phyloP scores from a whole-genome alignment of 2,888 invertebrate species.

The Resseliella maxima region DNA sequence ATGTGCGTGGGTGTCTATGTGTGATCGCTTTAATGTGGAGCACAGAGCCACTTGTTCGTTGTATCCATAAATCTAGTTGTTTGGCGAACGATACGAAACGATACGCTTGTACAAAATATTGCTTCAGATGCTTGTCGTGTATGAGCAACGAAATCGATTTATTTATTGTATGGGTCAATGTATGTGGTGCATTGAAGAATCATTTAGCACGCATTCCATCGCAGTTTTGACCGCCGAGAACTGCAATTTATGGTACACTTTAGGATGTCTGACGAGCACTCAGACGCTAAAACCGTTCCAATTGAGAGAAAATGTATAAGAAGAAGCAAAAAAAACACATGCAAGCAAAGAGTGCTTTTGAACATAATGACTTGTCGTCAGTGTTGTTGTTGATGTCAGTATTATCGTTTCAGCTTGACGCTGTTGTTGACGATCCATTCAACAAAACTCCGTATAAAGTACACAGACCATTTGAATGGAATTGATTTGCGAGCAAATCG shows the following conservation, averaged over 20 bases:
- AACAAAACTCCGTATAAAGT: background rate
- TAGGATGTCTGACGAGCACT: conserved; percentile 26
- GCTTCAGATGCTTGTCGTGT: background rate
- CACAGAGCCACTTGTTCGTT: background rate
- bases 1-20: background rate
- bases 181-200: conserved; percentile 49
- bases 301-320: background rate
- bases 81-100: background rate
- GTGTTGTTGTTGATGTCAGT: conserved; percentile 35
- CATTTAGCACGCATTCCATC: conserved; percentile 47
- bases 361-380: conserved; percentile 51
- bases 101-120: background rate
- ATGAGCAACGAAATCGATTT: background rate
- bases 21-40: background rate
- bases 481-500: conserved; percentile 29
- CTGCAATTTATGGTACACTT: conserved; percentile 35
- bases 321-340: background rate
- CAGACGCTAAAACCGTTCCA: conserved; percentile 11
- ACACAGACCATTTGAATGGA: conserved; percentile 5
- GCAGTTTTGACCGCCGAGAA: background rate
- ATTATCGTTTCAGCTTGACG: conserved; percentile 12
- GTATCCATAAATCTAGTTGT: conserved; percentile 22
- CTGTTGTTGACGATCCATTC: background rate
- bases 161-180: conserved; percentile 53
- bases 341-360: background rate